Base-by-base conservation (phyloP, 2,797 vertebrate genomes). In the Cyclopterus lumpus region DNA sequence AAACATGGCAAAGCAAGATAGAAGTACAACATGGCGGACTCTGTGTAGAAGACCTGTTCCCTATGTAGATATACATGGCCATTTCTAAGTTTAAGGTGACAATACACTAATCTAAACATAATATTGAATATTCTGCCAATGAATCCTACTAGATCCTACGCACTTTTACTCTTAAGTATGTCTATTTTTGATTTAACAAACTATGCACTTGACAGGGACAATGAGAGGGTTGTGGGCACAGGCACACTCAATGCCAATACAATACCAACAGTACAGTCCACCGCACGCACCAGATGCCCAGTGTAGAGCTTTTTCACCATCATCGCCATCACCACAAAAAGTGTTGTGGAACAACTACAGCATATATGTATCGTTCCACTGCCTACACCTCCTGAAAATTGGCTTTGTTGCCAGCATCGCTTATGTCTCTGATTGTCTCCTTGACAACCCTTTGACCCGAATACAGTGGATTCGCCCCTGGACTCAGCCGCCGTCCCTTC, bases 341-440 rank as follows among this genome's bases (percentile, higher is more conserved):
- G 16, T 62, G 18, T 51, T 55, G 65, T 61, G 30, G 69, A 49
- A 57, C 76, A 70, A 89, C 88, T 85, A 80, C 34, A 42, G 46
- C 11, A 22, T 77, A 81, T 83, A 86, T 73, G 73, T 82, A 53
- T 59, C 20, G 2, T 73, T 81, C 61, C 49, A 34, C 60, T 65
- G 61, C 81, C 70, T 72, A 66, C 54, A 75, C 46, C 71, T 73
- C 60, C 49, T 73, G 77, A 80, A 90, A 82, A 93, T 89, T 79
- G 84, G 48, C 86, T 91, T 87, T 84, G 78, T 87, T 75, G 58
- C 53, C 12, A 8, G 51, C 67, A 61, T 84, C 32, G 2, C 84
- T 83, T 71, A 76, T 72, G 81, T 83, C 75, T 82, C 78, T 91
- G 90, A 94, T 93, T 89, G 88, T 91, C 82, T 79, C 70, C 57